Evolutionary conservation across 1,140 invertebrate species (phyloP).

Genomic region (Bombus polaris): DNA sequence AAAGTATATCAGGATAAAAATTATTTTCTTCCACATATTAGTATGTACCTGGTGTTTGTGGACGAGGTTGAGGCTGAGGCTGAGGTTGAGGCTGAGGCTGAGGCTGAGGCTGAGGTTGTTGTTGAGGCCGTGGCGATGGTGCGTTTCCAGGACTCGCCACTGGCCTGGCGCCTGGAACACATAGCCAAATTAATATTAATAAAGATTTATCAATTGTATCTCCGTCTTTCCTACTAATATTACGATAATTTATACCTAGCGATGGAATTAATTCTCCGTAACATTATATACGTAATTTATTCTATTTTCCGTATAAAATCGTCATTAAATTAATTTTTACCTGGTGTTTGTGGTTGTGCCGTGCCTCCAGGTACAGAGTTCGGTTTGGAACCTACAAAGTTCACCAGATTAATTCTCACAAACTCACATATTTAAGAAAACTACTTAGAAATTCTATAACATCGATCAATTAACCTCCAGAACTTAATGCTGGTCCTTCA

Average conservation of each 20-base stretch:
- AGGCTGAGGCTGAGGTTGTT: background rate
- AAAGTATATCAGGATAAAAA: background rate
- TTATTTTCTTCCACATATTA: background rate
- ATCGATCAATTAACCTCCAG: constrained; percentile 5
- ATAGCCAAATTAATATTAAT: background rate
- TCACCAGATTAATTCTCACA: background rate
- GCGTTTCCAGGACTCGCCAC: background rate
- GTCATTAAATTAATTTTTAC: background rate
- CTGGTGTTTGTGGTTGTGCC: background rate
- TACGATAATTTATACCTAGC: background rate
- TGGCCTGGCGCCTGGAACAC: constrained; percentile 1
- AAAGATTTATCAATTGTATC: no score
- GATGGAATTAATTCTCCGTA: background rate
- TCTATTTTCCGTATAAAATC: background rate
- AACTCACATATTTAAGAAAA: background rate
- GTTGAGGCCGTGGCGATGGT: constrained; percentile 5
- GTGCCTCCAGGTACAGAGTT: constrained; percentile 16
- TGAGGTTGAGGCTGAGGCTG: background rate
- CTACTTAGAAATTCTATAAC: background rate
- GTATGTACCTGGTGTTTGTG: constrained; percentile 17
- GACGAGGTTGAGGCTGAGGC: background rate
- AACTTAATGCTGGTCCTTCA: constrained; percentile 59
- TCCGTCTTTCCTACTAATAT: background rate
- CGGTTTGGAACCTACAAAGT: constrained; percentile 42
- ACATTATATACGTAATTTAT: background rate